Evolutionary conservation across 2,797 vertebrate species (phyloP).

Genomic region (Allobates femoralis): DNA sequence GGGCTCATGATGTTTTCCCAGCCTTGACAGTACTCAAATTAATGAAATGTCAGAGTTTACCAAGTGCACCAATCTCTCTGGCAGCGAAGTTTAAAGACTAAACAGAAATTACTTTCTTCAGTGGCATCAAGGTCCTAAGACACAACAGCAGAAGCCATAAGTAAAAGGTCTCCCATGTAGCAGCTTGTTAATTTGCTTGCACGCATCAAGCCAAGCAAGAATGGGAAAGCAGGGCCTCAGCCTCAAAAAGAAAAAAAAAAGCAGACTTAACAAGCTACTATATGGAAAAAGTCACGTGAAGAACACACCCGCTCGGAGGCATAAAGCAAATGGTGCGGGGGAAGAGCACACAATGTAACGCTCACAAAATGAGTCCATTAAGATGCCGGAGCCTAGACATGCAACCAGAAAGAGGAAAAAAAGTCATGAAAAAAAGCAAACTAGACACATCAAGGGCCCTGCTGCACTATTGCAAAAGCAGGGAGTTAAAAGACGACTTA

Average conservation of each 20-base stretch:
- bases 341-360: slow-evolving; percentile 43
- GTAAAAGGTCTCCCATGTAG: background rate
- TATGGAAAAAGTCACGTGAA: slow-evolving; percentile 24
- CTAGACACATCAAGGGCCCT: background rate
- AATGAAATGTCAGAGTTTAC: background rate
- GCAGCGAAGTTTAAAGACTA: background rate
- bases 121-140: background rate
- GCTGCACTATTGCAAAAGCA: background rate
- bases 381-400: slow-evolving; percentile 41
- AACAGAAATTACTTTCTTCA: background rate
- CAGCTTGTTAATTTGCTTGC: slow-evolving; percentile 1
- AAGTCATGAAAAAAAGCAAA: slow-evolving; percentile 12
- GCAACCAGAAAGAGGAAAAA: background rate
- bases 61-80: background rate
- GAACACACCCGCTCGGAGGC: slow-evolving; percentile 28
- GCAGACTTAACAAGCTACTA: slow-evolving; percentile 8
- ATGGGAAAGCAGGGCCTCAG: background rate
- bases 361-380: slow-evolving; percentile 47
- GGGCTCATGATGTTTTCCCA: no score
- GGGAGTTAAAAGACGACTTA: no score
- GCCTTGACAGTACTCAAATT: no score
- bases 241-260: slow-evolving; percentile 12
- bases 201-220: slow-evolving; percentile 1
- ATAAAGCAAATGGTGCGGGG: slow-evolving; percentile 46
- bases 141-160: background rate